Base-by-base conservation (phyloP, 2,113 vertebrate genomes). In the Corydoras maculifer region DNA sequence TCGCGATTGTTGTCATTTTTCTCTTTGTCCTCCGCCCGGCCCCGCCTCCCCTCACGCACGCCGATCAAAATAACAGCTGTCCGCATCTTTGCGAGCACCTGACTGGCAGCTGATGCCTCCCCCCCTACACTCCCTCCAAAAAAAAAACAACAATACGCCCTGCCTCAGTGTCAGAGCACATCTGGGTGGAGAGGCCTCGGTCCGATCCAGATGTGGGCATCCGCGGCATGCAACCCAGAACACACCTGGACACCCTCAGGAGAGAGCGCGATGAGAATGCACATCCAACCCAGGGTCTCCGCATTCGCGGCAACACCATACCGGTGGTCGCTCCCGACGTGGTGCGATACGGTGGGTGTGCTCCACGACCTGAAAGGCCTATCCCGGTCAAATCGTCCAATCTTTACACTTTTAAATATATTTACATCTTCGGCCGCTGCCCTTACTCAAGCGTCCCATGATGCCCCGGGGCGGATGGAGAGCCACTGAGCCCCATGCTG, bases 11-110 rank as follows among this genome's bases (percentile, higher is more conserved):
- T 81, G 76, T 76, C 85, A 82, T 70, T n/a, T 29, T 82, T 79
- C 83, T 79, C 69, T 84, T 76, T 81, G 81, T 86, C 72, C 79
- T 68, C 35, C 18, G 48, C 25, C 55, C 10, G 13, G 14, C 13
- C 62, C 62, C 65, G 48, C 65, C 48, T 62, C 31, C 30, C 25
- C 76, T 75, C 75, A 63, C 77, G 73, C 76, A 67, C 70, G 70
- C 76, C 80, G 82, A 86, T 87, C 86, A 89, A 86, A 89, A 89
- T 87, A 88, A 90, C 89, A 91, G 90, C 89, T 90, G 89, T 85
- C 82, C 79, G 78, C 80, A 70, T 84, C 82, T 77, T 83, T 79
- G 82, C 82, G 86, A 79, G 86, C 86, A 88, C 87, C 88, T 87
- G 86, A 85, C 81, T 74, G 77, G 79, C 87, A 89, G 85, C 87